Conservation (phyloP, 1,140 invertebrate genomes). For the Paraescarpia echinospica region DNA sequence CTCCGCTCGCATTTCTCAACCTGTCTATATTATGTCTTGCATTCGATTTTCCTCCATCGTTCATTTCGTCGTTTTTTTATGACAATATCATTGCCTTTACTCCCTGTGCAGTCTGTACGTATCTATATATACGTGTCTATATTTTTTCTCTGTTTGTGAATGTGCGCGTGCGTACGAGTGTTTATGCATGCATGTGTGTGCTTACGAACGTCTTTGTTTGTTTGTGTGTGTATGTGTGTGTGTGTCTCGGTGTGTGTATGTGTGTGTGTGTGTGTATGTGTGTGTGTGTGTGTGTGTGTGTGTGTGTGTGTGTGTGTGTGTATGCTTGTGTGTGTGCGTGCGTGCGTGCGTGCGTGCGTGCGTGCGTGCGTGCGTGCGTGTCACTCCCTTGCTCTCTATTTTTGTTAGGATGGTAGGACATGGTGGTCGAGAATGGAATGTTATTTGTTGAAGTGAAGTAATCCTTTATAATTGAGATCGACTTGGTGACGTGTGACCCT, state of each 20-base stretch:
- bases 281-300: neutral
- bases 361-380: neutral
- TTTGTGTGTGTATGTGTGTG: too few species aligned
- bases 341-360: neutral
- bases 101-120: too few species aligned
- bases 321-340: neutral
- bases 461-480: too few species aligned
- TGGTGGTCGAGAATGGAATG: too few species aligned
- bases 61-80: neutral
- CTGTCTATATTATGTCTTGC: neutral
- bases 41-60: neutral
- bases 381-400: neutral
- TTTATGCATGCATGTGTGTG: neutral
- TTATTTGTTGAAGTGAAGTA: too few species aligned
- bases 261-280: neutral
- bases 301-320: neutral
- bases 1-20: neutral
- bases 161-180: neutral
- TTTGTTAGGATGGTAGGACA: neutral
- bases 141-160: neutral
- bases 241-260: neutral
- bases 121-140: too few species aligned
- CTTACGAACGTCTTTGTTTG: neutral
- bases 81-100: neutral
- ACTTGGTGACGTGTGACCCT: too few species aligned